These are phyloP conservation scores for Lagorchestes hirsutus DNA, from an alignment of 2,797 vertebrate species.

Conservation along the genomic window DNA sequence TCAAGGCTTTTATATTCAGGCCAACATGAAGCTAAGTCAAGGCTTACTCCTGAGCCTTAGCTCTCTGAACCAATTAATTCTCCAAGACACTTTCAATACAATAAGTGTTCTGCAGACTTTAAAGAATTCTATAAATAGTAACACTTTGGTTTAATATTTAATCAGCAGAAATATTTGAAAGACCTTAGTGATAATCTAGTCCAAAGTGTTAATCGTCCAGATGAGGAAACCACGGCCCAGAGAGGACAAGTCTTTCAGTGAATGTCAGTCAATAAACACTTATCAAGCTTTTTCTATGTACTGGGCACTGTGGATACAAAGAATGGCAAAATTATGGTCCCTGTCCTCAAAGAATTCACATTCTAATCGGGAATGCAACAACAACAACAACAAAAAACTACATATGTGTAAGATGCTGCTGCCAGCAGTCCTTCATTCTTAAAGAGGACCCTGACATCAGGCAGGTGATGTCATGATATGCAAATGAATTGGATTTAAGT, in stretches of 20 bases:
- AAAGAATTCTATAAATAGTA: neutral
- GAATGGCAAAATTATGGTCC: neutral
- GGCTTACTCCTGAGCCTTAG: too few species aligned
- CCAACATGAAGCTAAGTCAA: too few species aligned
- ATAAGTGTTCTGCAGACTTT: neutral
- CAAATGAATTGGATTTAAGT: too few species aligned
- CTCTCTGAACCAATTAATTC: too few species aligned
- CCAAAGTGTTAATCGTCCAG: neutral
- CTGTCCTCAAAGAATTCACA: neutral
- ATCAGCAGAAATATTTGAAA: neutral
- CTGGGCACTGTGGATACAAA: neutral
- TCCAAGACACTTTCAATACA: too few species aligned
- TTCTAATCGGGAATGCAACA: neutral
- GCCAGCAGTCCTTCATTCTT: too few species aligned
- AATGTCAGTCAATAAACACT: neutral
- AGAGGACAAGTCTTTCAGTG: neutral
- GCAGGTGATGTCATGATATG: too few species aligned
- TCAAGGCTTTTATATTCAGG: too few species aligned
- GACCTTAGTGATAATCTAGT: neutral
- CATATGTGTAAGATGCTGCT: too few species aligned
- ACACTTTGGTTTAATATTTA: neutral
- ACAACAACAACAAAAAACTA: neutral
- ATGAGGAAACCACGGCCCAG: neutral
- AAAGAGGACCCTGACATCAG: too few species aligned
- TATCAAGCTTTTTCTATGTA: neutral